A percentile compares a stretch with the other conserved stretches of the same genome.
phyloP scores from a whole-genome alignment of 2,797 vertebrate genomes.

The Pseudomugil gertrudae region DNA sequence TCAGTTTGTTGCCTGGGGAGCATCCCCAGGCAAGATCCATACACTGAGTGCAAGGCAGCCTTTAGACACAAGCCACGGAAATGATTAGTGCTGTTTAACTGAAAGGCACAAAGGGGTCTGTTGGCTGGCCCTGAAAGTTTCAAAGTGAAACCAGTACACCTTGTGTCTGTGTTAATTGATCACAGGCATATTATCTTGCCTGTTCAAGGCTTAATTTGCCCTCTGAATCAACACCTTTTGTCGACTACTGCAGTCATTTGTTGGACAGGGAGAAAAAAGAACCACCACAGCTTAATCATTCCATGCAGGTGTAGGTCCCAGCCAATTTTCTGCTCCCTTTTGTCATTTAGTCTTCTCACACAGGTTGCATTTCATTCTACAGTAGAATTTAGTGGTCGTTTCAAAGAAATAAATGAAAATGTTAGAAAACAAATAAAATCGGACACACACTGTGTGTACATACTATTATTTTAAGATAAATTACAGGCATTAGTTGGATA shows the following conservation, averaged over 20 bases:
- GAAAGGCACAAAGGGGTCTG: slow-evolving; percentile 75
- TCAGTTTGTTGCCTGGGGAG: slow-evolving; percentile 87
- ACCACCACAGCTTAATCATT: slow-evolving; percentile 74
- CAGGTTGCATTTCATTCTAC: slow-evolving; percentile 53
- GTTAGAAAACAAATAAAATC: slow-evolving; percentile 16
- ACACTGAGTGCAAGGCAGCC: slow-evolving; percentile 77
- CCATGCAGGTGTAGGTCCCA: slow-evolving; percentile 68
- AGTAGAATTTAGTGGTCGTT: slow-evolving; percentile 26
- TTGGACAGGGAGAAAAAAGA: slow-evolving; percentile 69
- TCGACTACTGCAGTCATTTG: slow-evolving; percentile 74
- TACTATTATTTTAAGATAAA: slow-evolving; percentile 51
- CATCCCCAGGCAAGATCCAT: slow-evolving; percentile 88
- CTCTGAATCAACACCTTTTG: slow-evolving; percentile 82
- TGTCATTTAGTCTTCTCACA: slow-evolving; percentile 55
- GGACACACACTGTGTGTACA: background rate
- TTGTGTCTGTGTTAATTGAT: slow-evolving; percentile 84
- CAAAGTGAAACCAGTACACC: slow-evolving; percentile 80
- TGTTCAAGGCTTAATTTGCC: slow-evolving; percentile 82
- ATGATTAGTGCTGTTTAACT: slow-evolving; percentile 80
- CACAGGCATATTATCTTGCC: slow-evolving; percentile 81
- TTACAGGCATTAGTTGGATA: slow-evolving; percentile 45
- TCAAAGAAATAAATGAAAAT: slow-evolving; percentile 9
- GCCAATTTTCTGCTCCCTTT: slow-evolving; percentile 69
- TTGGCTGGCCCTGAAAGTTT: slow-evolving; percentile 76
- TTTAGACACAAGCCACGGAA: slow-evolving; percentile 83